Base-by-base conservation (phyloP, 2,797 vertebrate genomes). In the Telmatherina bonti region DNA sequence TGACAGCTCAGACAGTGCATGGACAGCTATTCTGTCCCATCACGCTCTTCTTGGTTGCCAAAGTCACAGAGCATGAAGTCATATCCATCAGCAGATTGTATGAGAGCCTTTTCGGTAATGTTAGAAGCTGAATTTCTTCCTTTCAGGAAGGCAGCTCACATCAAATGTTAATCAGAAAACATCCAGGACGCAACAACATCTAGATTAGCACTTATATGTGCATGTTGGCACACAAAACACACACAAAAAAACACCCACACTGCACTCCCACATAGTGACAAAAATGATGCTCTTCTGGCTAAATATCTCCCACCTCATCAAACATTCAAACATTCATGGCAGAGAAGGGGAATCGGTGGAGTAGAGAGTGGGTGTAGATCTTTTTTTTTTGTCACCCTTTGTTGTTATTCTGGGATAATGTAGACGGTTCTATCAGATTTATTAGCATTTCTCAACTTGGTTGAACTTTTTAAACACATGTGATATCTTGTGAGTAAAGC, bases 231-330 rank as follows among this genome's bases (percentile, higher is more conserved):
- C 12, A 49, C 51, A 79, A n/a, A 41, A 38, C 51, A 18, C 59
- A 55, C 31, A 51, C 43, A 61, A 10, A 51, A 12, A 51, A 18
- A 60, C 56, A 52, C 41, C 35, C 68, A 70, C 67, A 33, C 36
- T 24, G 51, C 45, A 65, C 64, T 49, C 70, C 68, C 73, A 82
- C 69, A 53, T 57, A 58, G 10, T 63, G 49, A 62, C 61, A 72
- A 30, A 78, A 81, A 87, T 74, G 41, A 82, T 70, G 68, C 66
- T 76, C 76, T 58, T 73, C 65, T 69, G 49, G 64, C 78, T 67
- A 74, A 86, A 77, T 73, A 83, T 85, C 82, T 78, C 76, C 83
- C 71, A 80, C 78, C 60, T 88, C 82, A 90, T 93, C 83, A 87
- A 90, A 87, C 65, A 84, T 88, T 82, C 67, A 89, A 87, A 85